phyloP scores from a whole-genome alignment of 1,140 invertebrate genomes.

The Drosophila trapezifrons region DNA sequence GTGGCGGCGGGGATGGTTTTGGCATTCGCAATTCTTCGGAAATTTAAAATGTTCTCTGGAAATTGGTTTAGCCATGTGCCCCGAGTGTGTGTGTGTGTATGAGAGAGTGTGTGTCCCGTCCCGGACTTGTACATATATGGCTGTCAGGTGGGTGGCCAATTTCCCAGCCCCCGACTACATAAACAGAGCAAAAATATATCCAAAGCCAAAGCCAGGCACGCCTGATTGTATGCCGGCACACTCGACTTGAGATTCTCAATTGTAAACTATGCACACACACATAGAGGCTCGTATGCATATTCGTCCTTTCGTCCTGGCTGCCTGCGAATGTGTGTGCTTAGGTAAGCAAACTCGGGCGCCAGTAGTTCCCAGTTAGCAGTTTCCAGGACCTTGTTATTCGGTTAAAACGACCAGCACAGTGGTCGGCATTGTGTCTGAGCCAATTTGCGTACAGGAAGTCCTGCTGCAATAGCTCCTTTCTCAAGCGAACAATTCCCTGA shows the following conservation, averaged over 20 bases:
- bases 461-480: neutral
- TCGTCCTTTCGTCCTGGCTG: slow-evolving; percentile 16
- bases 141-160: slow-evolving; percentile 52
- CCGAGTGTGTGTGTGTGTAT: slow-evolving; percentile 4
- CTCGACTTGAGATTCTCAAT: slow-evolving; percentile 63
- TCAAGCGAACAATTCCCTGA: too few relatives aligned
- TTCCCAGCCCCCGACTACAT: slow-evolving; percentile 17
- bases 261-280: slow-evolving; percentile 47
- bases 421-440: neutral
- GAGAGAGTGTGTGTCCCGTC: neutral
- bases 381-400: slow-evolving; percentile 34
- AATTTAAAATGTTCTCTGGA: slow-evolving; percentile 79
- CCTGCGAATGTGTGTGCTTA: slow-evolving; percentile 21
- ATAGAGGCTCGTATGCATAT: slow-evolving; percentile 5
- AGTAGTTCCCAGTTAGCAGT: slow-evolving; percentile 33
- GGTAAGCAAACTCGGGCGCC: slow-evolving; percentile 57
- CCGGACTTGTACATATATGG: slow-evolving; percentile 14
- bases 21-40: slow-evolving; percentile 77
- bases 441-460: too few relatives aligned
- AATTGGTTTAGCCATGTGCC: slow-evolving; percentile 70
- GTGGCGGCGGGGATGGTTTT: slow-evolving; percentile 47
- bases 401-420: slow-evolving; percentile 30
- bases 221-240: too few relatives aligned
- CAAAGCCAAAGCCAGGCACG: slow-evolving; percentile 41
- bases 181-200: slow-evolving; percentile 56